Evolutionary conservation across 2,113 vertebrate species (phyloP), one percentile per base, ranked within the genome.

Genomic region (Heterocephalus glaber): DNA sequence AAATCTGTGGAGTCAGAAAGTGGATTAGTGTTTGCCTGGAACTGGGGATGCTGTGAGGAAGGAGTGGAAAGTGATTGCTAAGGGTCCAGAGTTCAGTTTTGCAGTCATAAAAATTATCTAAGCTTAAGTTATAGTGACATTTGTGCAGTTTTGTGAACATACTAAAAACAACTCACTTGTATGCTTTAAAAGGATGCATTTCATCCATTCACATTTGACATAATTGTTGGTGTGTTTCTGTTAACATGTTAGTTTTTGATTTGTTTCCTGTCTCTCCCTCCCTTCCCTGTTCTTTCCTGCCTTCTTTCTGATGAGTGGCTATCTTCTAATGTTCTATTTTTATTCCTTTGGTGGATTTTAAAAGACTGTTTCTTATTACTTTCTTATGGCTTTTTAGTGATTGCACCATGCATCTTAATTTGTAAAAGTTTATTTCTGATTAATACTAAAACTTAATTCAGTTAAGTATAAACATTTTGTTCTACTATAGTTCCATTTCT

Each of bases 391-490:
- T 52, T 79, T 79, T 8, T 79, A 54, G 30, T 52, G 33, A 79
- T 44, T 30, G 47, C 9, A 54, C 33, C 49, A 49, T 54, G 30
- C 30, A 35, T 54, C 17, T 54, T 54, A 79, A 54, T 79, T 54
- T 54, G 16, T 47, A n/a, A 61, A 61, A 76, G 16, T 68, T 17
- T 56, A 60, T 12, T 83, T 95, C 66, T 66, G 58, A 44, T 86
- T 90, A 79, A 81, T 80, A 74, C 44, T 81, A 92, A 79, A 89
- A 81, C 20, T 63, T 72, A 56, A 30, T 72, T 90, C 30, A 65
- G 44, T 81, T 72, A 72, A 93, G 81, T 81, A 65, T 58, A 82
- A 56, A 81, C 80, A 81, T 49, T 89, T 82, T 54, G 35, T 54
- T 81, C 41, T 86, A 63, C 41, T 70, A 22, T 70, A 72, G 33